Evolutionary conservation across 2,113 vertebrate species (phyloP).

Genomic region (Pseudopipra pipra): DNA sequence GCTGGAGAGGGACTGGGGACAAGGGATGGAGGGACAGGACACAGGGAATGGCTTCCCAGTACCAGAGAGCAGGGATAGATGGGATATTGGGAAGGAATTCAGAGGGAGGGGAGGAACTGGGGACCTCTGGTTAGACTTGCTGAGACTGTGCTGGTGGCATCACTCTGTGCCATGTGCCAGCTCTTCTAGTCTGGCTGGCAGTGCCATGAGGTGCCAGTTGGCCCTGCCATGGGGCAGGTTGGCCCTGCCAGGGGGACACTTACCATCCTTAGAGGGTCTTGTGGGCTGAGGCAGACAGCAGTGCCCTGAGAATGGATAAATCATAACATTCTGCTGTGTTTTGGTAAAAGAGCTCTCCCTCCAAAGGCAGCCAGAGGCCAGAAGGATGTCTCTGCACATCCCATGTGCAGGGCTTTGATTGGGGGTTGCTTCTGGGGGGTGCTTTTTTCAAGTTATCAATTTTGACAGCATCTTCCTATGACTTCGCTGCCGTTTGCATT

Average conservation of each 20-base stretch:
- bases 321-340: not conserved
- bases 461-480: not conserved
- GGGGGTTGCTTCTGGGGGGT: not conserved
- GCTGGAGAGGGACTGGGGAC: not conserved
- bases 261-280: not conserved
- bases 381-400: not conserved
- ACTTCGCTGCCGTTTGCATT: not conserved
- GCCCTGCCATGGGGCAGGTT: not conserved
- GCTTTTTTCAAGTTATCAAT: not conserved
- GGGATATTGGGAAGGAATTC: not conserved
- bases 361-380: too few species aligned
- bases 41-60: not conserved
- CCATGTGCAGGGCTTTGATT: fast-evolving
- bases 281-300: too few species aligned
- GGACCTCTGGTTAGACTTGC: not conserved
- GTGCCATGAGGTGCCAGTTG: not conserved
- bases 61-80: not conserved
- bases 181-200: not conserved
- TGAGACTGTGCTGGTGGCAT: not conserved
- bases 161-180: fast-evolving
- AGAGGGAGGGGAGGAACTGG: not conserved
- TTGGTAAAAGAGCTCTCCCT: not conserved
- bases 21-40: not conserved
- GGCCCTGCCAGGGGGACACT: not conserved
- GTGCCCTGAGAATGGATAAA: not conserved